phyloP scores from a whole-genome alignment of 1,140 invertebrate genomes.

The Neuroterus valhalla region DNA sequence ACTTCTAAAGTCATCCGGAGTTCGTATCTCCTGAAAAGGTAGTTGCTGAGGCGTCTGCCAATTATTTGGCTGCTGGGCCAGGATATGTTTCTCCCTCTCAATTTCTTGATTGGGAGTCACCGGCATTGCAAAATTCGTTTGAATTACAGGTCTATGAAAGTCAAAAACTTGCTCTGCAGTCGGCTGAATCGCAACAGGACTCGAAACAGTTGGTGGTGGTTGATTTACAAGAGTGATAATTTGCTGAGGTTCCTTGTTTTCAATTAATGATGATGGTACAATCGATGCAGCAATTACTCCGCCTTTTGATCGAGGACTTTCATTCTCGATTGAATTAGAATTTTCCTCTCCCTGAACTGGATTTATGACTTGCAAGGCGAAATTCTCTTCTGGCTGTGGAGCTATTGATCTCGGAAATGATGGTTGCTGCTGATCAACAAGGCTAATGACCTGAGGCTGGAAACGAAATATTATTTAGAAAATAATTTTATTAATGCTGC shows the following conservation, averaged over 20 bases:
- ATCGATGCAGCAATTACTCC: conserved; percentile 30
- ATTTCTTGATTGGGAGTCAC: not conserved
- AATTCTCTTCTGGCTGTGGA: conserved; percentile 53
- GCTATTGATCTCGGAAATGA: conserved; percentile 60
- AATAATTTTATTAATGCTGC: no score
- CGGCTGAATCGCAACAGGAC: conserved; percentile 62
- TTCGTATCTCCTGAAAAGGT: not conserved
- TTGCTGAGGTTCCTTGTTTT: conserved; percentile 59
- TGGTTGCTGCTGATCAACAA: conserved; percentile 66
- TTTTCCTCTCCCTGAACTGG: not conserved
- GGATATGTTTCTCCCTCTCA: not conserved
- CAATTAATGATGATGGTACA: conserved; percentile 37
- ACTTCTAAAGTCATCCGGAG: no score
- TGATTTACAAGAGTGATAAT: conserved; percentile 63
- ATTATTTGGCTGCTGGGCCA: not conserved
- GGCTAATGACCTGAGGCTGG: conserved; percentile 60
- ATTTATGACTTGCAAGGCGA: no score
- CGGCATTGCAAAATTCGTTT: not conserved
- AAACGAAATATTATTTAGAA: not conserved
- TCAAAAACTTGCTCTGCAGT: conserved; percentile 48
- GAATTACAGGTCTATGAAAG: conserved; percentile 40
- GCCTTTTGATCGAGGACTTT: conserved; percentile 1
- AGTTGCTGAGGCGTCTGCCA: conserved; percentile 8
- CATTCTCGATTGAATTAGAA: conserved; percentile 10
- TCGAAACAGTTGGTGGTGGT: conserved; percentile 59